Conservation (phyloP, 1,140 invertebrate genomes). For the Ladona fulva region DNA sequence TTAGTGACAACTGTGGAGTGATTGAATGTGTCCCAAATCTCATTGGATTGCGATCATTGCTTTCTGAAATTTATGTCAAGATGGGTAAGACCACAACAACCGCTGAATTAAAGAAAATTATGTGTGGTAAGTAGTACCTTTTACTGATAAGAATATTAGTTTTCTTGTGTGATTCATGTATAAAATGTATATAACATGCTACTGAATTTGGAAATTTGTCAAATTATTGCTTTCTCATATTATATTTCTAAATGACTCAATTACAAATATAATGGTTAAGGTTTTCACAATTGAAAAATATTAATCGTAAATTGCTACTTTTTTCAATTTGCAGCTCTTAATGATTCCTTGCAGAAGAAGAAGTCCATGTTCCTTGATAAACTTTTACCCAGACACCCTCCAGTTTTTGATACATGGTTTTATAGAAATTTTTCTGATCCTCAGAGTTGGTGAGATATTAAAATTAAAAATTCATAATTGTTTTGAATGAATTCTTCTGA, state of each 20-base stretch:
- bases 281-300: too few relatives aligned
- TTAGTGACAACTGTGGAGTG: slow-evolving; percentile 89
- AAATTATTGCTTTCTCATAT: too few relatives aligned
- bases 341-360: slow-evolving; percentile 60
- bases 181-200: too few relatives aligned
- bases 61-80: neutral
- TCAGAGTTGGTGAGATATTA: slow-evolving; percentile 62
- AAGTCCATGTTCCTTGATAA: slow-evolving; percentile 59
- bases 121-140: slow-evolving; percentile 39
- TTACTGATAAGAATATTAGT: too few relatives aligned
- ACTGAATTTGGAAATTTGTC: too few relatives aligned
- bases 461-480: slow-evolving; percentile 13
- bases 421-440: slow-evolving; percentile 77
- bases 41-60: slow-evolving; percentile 51
- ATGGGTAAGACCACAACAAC: slow-evolving; percentile 23
- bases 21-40: slow-evolving; percentile 94
- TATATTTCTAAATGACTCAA: too few relatives aligned
- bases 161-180: too few relatives aligned
- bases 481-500: too few relatives aligned
- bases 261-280: too few relatives aligned
- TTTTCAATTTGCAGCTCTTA: slow-evolving; percentile 32
- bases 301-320: too few relatives aligned
- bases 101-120: slow-evolving; percentile 47
- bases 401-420: slow-evolving; percentile 89
- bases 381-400: slow-evolving; percentile 65